Evolutionary conservation across 1,140 invertebrate species (phyloP), one percentile per base, ranked within the genome.

Genomic region (Halictus rubicundus): DNA sequence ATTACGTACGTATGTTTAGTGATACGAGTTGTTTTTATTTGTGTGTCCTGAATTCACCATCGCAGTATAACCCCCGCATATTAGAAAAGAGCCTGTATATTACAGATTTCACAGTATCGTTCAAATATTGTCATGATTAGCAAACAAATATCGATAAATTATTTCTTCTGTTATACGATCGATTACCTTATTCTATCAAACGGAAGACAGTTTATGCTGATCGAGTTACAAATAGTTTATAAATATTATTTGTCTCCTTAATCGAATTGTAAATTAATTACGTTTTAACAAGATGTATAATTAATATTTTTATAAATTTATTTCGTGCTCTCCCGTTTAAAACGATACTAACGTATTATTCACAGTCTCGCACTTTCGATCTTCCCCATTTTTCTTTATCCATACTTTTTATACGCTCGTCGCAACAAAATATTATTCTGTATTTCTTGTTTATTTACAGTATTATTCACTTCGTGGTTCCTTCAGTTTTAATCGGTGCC

Each of bases 221-320:
- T 52, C 8, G 21, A 75, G 10, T 0, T 57, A 54, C 37, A 39
- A 65, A 74, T 16, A 32, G 16, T 49, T 25, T n/a, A 19, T 10
- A 49, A 49, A 37, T 54, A 27, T 25, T 32, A 27, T 52, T 69
- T 39, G 14, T 63, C 39, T 75, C n/a, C 87, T 88, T 89, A 87
- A 88, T 89, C 84, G 90, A 91, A 92, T 52, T 88, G 88, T 89
- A 90, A 87, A 91, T 90, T 89, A 92, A 85, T 89, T 84, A 89
- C 72, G 86, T 83, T 91, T 90, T 83, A 92, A 91, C 88, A 90
- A 88, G 81, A 19, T 86, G 88, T 90, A 91, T 90, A 91, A 14
- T 89, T 75, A 87, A 89, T 89, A 81, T 88, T 82, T 82, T 88
- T 84, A 71, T 86, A 81, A 85, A 82, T 81, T 76, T 84, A 87